Evolutionary conservation across 2,113 vertebrate species (phyloP).

Genomic region (Peromyscus maniculatus): DNA sequence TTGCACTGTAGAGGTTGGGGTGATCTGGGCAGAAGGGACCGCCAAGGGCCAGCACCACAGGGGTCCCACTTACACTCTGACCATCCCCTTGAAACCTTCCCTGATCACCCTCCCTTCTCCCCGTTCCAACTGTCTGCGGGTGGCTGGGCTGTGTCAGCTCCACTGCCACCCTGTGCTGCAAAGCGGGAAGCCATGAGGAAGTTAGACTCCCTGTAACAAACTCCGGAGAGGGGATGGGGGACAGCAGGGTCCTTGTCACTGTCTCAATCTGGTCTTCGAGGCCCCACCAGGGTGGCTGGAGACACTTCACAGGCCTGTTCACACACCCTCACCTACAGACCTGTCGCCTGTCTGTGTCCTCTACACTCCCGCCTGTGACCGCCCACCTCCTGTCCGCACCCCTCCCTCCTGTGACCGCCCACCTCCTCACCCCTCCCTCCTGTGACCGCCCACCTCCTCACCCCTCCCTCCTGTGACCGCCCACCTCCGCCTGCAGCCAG

Average conservation of each 20-base stretch:
- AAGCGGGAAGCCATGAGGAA: too few relatives aligned
- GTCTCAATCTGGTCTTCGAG: neutral
- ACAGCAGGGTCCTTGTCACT: neutral
- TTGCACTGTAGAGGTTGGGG: neutral
- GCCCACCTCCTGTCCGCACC: too few relatives aligned
- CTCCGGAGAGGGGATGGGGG: neutral
- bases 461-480: neutral
- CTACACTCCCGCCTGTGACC: neutral
- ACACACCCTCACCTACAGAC: too few relatives aligned
- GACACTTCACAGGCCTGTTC: neutral
- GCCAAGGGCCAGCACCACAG: neutral
- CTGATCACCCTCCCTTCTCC: too few relatives aligned
- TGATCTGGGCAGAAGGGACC: neutral
- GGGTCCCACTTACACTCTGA: too few relatives aligned
- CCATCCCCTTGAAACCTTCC: neutral
- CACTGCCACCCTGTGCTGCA: neutral
- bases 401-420: neutral
- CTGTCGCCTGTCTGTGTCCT: neutral
- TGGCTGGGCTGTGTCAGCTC: fast-evolving
- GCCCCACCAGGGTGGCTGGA: neutral
- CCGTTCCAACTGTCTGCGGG: too few relatives aligned
- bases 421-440: too few relatives aligned
- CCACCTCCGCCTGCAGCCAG: too few relatives aligned
- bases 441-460: neutral
- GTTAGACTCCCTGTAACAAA: neutral